Conservation (phyloP, 2,797 vertebrate species). For the Acipenser ruthenus region DNA sequence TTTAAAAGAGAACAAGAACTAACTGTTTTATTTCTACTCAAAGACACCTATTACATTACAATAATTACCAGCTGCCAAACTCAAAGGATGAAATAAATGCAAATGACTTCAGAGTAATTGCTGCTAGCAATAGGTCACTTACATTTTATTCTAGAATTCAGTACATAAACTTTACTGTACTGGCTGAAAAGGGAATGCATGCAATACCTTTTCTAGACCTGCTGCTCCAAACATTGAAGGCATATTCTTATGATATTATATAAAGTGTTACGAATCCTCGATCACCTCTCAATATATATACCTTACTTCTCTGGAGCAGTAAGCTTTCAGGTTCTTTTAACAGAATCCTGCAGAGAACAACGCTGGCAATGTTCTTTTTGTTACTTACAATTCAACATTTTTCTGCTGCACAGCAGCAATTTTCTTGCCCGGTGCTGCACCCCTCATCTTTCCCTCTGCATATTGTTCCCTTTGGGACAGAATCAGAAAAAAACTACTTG, state of each 20-base stretch:
- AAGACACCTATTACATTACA: not conserved
- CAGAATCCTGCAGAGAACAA: not conserved
- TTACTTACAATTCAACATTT: slow-evolving; percentile 86
- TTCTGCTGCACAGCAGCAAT: slow-evolving; percentile 90
- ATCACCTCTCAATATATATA: not conserved
- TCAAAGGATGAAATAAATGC: not conserved
- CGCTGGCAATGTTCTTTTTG: not conserved
- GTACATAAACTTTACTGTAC: not conserved
- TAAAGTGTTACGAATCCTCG: not conserved
- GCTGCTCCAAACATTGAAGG: not conserved
- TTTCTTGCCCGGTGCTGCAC: slow-evolving; percentile 90
- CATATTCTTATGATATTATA: not conserved
- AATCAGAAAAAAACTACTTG: slow-evolving; percentile 2
- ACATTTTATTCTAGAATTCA: not conserved
- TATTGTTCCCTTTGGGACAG: slow-evolving; percentile 75
- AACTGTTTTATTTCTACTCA: no score
- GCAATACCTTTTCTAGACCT: no score
- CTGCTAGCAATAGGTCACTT: not conserved
- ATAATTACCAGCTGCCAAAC: not conserved
- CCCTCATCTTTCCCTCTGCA: slow-evolving; percentile 96
- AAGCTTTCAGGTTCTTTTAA: not conserved
- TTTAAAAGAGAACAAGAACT: no score
- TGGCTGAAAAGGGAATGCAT: no score
- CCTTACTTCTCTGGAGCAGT: not conserved
- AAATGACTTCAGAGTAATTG: not conserved